Base-by-base conservation (phyloP, 1,140 invertebrate species). In the Nymphalis io region DNA sequence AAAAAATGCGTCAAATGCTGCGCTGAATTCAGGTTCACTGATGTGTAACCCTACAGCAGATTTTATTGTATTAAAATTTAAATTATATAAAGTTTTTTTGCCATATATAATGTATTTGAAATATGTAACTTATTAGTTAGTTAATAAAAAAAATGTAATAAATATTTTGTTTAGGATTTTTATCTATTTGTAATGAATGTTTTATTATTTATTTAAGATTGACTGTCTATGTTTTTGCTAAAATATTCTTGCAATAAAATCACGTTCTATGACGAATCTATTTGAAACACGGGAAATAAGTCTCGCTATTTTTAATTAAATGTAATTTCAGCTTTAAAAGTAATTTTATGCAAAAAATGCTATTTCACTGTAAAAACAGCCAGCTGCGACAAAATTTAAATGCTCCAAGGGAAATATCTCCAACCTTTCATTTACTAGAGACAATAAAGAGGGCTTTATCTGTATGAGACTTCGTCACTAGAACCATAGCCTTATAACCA, bases 381-480 rank as follows among this genome's bases (percentile, higher is more conserved):
- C 84, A 88, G 82, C 81, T 86, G 86, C 67, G 81, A 73, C 79
- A 78, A 80, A n/a, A 80, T 86, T 85, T 85, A 82, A 82, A 80
- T 74, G 82, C 78, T 80, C 70, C 70, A 72, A 76, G 78, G 82
- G 82, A 82, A 81, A 81, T 81, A 79, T 77, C 75, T 84, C 78
- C 76, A 81, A 85, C 82, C 83, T 86, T 86, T 87, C 86, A 88
- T 85, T 88, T 88, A 87, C 81, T 78, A 76, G 78, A 82, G 78
- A 88, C 83, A 85, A 86, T 88, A 85, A 87, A 88, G 78, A 76
- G 80, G 74, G 80, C 79, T 83, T 80, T 83, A 84, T 87, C 81
- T 79, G 21, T 55, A 55, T 55, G 58, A 53, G 46, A 42, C 23
- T 63, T 67, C 64, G 21, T 70, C 60, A 70, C 39, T 59, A 21